Conservation (phyloP, 2,113 vertebrate genomes). For the Taurulus bubalis region DNA sequence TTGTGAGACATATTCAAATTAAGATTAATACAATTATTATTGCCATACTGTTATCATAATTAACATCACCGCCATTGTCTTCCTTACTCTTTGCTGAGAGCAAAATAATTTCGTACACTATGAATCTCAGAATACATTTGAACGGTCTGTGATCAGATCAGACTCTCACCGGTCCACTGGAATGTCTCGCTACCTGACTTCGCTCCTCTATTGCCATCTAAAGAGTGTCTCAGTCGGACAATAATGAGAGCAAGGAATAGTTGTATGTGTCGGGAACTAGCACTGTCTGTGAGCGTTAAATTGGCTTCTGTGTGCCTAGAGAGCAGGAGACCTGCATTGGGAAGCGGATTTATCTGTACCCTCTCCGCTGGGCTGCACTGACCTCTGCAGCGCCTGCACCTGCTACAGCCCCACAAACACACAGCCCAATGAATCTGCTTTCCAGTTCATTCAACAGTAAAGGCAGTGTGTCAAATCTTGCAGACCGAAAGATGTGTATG, state of each 20-base stretch:
- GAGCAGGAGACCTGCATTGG: conserved; percentile 38
- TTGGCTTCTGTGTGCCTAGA: conserved; percentile 60
- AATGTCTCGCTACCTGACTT: conserved; percentile 36
- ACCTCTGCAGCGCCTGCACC: conserved; percentile 61
- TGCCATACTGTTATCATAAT: neutral
- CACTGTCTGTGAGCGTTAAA: conserved; percentile 63
- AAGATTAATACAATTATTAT: neutral
- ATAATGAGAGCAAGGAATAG: conserved; percentile 80
- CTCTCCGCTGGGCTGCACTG: conserved; percentile 54
- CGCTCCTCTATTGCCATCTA: conserved; percentile 38
- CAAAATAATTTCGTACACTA: neutral
- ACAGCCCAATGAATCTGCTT: conserved; percentile 24
- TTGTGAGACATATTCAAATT: neutral
- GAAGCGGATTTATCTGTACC: conserved; percentile 41
- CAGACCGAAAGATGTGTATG: neutral
- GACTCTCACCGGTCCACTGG: conserved; percentile 40
- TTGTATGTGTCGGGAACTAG: conserved; percentile 60
- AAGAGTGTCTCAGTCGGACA: conserved; percentile 66
- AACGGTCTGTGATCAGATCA: conserved; percentile 15
- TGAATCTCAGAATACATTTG: conserved; percentile 20
- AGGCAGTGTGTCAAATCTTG: conserved; percentile 11
- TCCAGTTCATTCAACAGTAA: conserved; percentile 43
- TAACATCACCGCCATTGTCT: neutral
- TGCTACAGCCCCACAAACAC: conserved; percentile 44
- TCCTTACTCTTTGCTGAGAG: neutral